Conservation (phyloP, 2,797 vertebrate genomes). For the Furcifer pardalis region DNA sequence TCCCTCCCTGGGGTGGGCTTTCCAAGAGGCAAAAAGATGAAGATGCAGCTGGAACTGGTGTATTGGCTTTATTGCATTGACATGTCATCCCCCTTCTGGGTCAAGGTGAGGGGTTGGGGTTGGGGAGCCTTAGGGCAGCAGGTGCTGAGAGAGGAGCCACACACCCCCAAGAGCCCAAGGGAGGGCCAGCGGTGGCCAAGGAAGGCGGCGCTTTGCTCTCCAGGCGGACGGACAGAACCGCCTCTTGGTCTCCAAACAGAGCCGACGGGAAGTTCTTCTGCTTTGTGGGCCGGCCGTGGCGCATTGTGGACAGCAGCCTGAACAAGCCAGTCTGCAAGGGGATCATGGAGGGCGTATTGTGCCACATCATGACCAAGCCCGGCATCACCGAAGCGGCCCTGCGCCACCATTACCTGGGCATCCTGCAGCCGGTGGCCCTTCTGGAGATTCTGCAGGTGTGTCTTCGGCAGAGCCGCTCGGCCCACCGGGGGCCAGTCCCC, state of each 20-base stretch:
- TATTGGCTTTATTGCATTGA: too few relatives aligned
- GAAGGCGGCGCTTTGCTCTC: too few relatives aligned
- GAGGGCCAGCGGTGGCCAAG: too few relatives aligned
- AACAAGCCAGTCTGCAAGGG: slow-evolving; percentile 92
- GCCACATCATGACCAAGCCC: slow-evolving; percentile 89
- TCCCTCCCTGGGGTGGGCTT: too few relatives aligned
- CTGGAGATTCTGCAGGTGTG: slow-evolving; percentile 90
- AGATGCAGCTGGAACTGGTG: too few relatives aligned
- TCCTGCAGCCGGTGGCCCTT: slow-evolving; percentile 87
- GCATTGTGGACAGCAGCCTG: slow-evolving; percentile 88
- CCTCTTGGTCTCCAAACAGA: slow-evolving; percentile 32
- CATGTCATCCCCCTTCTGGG: too few relatives aligned
- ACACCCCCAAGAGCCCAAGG: too few relatives aligned
- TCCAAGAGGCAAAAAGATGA: too few relatives aligned
- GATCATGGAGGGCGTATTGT: slow-evolving; percentile 91
- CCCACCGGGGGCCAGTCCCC: neutral
- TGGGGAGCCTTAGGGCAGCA: too few relatives aligned
- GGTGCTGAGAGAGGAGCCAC: too few relatives aligned
- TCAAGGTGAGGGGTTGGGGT: too few relatives aligned
- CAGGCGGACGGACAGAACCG: neutral
- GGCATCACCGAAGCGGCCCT: slow-evolving; percentile 81
- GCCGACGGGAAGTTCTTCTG: slow-evolving; percentile 69
- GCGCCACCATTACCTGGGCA: slow-evolving; percentile 84
- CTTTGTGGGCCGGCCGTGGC: slow-evolving; percentile 92
- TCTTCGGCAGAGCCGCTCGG: neutral